Conservation (phyloP, 1,140 invertebrate genomes). For the Anadara kagoshimensis region DNA sequence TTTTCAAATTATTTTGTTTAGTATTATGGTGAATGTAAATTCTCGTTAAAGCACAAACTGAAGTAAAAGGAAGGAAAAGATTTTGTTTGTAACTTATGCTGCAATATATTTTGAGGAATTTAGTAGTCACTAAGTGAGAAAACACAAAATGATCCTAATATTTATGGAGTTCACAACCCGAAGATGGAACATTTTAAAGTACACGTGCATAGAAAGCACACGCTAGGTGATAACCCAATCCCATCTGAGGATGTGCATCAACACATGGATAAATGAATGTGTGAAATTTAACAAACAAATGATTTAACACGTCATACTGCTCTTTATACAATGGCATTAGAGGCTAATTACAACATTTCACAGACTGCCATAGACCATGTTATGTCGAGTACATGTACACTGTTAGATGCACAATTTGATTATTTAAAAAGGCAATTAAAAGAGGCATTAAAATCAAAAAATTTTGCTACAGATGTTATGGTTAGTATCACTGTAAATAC, state of each 20-base stretch:
- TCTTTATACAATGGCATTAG: slow-evolving; percentile 17
- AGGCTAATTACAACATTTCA: slow-evolving; percentile 11
- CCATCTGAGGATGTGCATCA: background rate
- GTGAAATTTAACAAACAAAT: slow-evolving; percentile 9
- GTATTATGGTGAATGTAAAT: background rate
- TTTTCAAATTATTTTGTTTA: background rate
- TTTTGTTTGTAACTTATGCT: background rate
- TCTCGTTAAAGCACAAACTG: background rate
- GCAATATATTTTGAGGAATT: background rate
- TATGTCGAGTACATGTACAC: slow-evolving; percentile 8
- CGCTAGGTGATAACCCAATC: background rate
- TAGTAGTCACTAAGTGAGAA: background rate
- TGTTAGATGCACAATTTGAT: slow-evolving; percentile 9
- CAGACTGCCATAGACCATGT: slow-evolving; percentile 15
- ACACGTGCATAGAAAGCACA: slow-evolving; percentile 17
- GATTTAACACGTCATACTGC: slow-evolving; percentile 19
- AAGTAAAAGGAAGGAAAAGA: background rate
- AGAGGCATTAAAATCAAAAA: background rate
- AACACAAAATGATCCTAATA: slow-evolving; percentile 1
- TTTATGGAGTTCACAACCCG: slow-evolving; percentile 22
- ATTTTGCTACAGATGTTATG: slow-evolving; percentile 14
- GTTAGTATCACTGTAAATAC: slow-evolving; percentile 2
- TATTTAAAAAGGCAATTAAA: slow-evolving; percentile 8
- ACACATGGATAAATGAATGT: background rate
- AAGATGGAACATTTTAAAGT: slow-evolving; percentile 19